Conservation (phyloP, 1,140 invertebrate genomes). For the Atta colombica region DNA sequence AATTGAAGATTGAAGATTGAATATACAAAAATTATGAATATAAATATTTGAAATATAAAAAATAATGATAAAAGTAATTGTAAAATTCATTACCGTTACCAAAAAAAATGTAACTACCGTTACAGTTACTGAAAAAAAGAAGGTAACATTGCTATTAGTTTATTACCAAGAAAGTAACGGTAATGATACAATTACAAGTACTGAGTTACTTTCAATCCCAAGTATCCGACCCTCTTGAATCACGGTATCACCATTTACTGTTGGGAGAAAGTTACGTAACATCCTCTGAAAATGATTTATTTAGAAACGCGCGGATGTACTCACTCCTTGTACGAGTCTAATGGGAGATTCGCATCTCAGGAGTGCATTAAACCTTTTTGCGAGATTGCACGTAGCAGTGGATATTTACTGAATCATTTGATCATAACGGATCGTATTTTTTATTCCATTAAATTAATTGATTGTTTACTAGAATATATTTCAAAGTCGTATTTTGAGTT, state of each 20-base stretch:
- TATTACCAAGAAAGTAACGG: no score
- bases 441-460: neutral
- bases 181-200: no score
- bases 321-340: constrained; percentile 8
- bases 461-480: neutral
- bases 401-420: neutral
- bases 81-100: no score
- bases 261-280: constrained; percentile 34
- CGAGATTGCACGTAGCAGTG: neutral
- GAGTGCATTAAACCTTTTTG: neutral
- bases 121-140: no score
- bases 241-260: constrained; percentile 24
- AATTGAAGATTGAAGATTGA: no score
- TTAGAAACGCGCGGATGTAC: constrained; percentile 7
- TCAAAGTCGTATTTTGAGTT: neutral
- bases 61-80: no score
- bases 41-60: no score
- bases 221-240: constrained; percentile 24
- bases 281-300: constrained; percentile 61
- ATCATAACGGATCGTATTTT: neutral
- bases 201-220: no score
- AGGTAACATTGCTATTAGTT: no score
- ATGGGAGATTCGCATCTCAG: neutral
- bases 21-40: no score
- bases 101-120: no score